A percentile compares a stretch with the other conserved stretches of the same genome.
Conservation (phyloP, 92 coral and sea anemone species). For the Phymanthus crucifer region DNA sequence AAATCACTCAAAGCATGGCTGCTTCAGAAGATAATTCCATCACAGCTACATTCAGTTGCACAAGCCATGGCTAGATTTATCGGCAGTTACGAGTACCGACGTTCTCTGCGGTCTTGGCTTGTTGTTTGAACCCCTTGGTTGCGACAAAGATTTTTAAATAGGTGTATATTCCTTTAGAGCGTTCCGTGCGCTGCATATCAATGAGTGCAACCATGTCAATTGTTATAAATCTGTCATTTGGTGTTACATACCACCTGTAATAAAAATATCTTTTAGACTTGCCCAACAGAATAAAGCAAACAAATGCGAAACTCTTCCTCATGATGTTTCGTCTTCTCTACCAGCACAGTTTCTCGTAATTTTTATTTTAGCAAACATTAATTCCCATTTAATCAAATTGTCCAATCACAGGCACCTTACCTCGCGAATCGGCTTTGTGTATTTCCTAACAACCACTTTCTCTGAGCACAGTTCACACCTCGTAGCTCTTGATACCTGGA, state of each 20-base stretch:
- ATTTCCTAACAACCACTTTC: constrained; percentile 70
- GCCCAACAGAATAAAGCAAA: neutral
- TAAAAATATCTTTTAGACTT: neutral
- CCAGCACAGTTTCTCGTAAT: neutral
- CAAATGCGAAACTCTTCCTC: neutral
- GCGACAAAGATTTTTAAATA: too few species aligned
- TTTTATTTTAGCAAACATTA: too few species aligned
- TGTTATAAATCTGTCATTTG: neutral
- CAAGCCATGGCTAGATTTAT: too few species aligned
- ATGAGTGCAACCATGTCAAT: neutral
- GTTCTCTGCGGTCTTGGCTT: too few species aligned
- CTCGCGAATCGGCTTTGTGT: constrained; percentile 82
- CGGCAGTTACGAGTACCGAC: too few species aligned
- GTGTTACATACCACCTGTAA: neutral
- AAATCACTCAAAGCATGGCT: too few species aligned
- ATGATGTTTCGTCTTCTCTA: neutral
- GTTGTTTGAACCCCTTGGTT: too few species aligned
- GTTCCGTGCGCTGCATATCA: neutral
- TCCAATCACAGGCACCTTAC: constrained; percentile 40
- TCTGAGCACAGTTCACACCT: constrained; percentile 89
- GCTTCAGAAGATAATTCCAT: too few species aligned
- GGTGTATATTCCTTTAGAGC: too few species aligned
- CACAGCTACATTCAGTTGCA: too few species aligned
- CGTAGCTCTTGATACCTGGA: constrained; percentile 76
- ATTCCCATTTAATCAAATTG: neutral